Evolutionary conservation across 2,888 invertebrate genomes (phyloP), one percentile per base, ranked within the genome.

Genomic region (Penaeus monodon): DNA sequence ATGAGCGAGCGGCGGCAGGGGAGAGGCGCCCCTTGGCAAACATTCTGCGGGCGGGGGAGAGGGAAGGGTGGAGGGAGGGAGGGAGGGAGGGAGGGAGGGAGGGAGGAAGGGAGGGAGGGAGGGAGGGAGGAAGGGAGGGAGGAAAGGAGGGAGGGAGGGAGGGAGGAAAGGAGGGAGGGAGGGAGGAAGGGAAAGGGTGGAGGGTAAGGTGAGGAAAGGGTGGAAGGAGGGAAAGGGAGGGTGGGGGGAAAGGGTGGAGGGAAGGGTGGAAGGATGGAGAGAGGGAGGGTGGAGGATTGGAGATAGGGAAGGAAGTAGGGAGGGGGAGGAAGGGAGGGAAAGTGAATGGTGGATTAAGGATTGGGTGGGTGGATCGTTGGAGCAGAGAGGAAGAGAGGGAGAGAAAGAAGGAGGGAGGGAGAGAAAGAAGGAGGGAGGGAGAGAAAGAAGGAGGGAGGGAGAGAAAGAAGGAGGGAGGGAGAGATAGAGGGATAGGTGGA

Each of bases 381-480:
- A 3, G 1, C 3, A 3, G 33, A 33, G 3, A 3, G 33, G 3
- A 3, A 33, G 33, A 33, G 33, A 3, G 33, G 3, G 33, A 3
- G 33, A 33, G 33, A 33, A 3, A 33, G 3, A 33, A 3, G 3
- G 33, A 3, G 33, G 3, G 33, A 3, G 33, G 3, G 33, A 3
- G 33, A 33, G 33, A 33, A 3, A 33, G 1, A 3, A 3, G 3
- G 33, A 3, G 38, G 7, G 2, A 8, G 38, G 38, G 2, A 7
- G 38, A 44, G 2, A 7, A 3, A 33, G 33, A 3, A 2, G 1
- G 3, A 3, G 38, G 38, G 2, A 7, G 38, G 8, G 2, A 7
- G 38, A 7, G 0, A 0, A 7, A 2, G 0, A 0, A 7, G 38
- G 6, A 2, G 38, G 8, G 38, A 7, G 2, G 38, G 7, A 2